Evolutionary conservation across 2,888 invertebrate species (phyloP).

Genomic region (Cerceris rybyensis): DNA sequence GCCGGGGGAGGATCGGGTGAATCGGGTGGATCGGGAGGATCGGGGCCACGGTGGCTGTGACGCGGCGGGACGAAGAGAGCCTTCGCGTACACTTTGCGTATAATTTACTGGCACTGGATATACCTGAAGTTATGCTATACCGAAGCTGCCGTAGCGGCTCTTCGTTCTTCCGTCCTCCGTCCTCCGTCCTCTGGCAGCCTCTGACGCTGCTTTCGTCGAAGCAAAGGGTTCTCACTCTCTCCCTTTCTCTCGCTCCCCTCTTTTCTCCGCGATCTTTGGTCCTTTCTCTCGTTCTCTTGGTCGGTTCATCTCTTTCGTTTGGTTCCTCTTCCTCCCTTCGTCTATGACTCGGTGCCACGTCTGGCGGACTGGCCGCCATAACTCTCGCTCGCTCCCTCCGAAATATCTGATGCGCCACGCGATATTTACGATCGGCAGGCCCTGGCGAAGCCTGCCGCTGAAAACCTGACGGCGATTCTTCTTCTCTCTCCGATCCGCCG

Average conservation of each 20-base stretch:
- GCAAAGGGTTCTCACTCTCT: slow-evolving; percentile 38
- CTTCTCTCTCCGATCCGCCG: slow-evolving; percentile 30
- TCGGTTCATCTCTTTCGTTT: slow-evolving; percentile 14
- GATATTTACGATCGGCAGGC: slow-evolving; percentile 74
- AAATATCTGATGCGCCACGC: slow-evolving; percentile 73
- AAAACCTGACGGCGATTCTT: slow-evolving; percentile 64
- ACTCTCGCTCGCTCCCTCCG: slow-evolving; percentile 71
- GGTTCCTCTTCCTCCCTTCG: slow-evolving; percentile 9
- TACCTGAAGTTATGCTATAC: slow-evolving; percentile 81
- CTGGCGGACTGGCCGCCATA: slow-evolving; percentile 70
- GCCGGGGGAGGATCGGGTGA: slow-evolving; percentile 42
- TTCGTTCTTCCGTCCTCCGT: slow-evolving; percentile 53
- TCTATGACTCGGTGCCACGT: slow-evolving; percentile 66
- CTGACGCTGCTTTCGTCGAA: slow-evolving; percentile 42
- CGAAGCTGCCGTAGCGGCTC: slow-evolving; percentile 69
- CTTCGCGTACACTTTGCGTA: slow-evolving; percentile 81
- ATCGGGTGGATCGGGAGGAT: slow-evolving; percentile 39
- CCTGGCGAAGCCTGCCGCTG: slow-evolving; percentile 62
- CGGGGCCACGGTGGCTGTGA: slow-evolving; percentile 54
- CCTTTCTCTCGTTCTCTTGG: slow-evolving; percentile 33
- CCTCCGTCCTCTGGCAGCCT: slow-evolving; percentile 46
- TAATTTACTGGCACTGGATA: slow-evolving; percentile 82
- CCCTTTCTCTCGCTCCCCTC: slow-evolving; percentile 17
- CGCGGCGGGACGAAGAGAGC: slow-evolving; percentile 69
- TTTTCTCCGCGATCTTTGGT: slow-evolving; percentile 22